These are phyloP conservation scores for Theristicus caerulescens DNA, from an alignment of 2,113 vertebrate genomes.

Conservation along the genomic window DNA sequence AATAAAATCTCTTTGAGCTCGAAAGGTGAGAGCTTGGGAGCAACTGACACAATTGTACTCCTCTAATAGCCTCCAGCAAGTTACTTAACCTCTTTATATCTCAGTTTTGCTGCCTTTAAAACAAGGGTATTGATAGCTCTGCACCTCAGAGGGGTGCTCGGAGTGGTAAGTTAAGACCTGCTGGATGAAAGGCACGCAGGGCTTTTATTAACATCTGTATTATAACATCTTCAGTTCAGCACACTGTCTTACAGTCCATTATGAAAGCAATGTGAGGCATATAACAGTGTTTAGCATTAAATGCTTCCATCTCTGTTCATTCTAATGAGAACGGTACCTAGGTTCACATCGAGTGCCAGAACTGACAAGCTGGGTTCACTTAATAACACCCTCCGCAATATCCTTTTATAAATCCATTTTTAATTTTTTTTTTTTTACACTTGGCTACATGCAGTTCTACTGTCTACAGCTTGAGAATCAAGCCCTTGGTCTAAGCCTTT, in stretches of 20 bases:
- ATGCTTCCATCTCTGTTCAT: background rate
- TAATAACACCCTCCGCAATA: background rate
- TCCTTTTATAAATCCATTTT: background rate
- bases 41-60: background rate
- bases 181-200: background rate
- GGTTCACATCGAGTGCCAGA: background rate
- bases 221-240: background rate
- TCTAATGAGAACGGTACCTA: background rate
- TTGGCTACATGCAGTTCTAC: background rate
- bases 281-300: background rate
- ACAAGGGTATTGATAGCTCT: background rate
- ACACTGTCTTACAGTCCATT: background rate
- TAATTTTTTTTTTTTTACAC: background rate
- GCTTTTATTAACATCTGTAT: slow-evolving; percentile 3
- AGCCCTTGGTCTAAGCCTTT: background rate
- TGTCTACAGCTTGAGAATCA: background rate
- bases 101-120: slow-evolving; percentile 2
- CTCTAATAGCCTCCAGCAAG: slow-evolving; percentile 5
- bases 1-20: background rate
- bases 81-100: background rate
- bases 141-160: background rate
- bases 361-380: background rate
- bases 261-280: background rate
- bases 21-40: background rate
- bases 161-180: background rate